Conservation (phyloP, 2,888 invertebrate species). For the Eledona agricola region DNA sequence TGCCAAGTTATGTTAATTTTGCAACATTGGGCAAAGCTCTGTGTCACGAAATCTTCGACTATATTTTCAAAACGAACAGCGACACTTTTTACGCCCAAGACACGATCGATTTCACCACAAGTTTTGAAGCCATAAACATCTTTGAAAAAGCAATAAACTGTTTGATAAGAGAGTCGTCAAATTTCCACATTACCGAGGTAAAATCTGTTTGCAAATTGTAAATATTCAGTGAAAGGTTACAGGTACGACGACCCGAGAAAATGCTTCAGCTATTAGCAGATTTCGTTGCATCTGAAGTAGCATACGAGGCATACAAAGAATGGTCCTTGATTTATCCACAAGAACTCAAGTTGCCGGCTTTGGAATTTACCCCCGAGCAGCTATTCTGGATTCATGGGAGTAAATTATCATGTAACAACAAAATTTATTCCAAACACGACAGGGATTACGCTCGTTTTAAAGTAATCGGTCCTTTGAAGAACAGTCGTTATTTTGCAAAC, state of each 20-base stretch:
- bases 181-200: constrained; percentile 24
- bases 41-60: constrained; percentile 83
- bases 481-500: constrained; percentile 38
- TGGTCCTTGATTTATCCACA: constrained; percentile 73
- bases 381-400: constrained; percentile 58
- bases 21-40: constrained; percentile 86
- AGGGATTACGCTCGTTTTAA: constrained; percentile 29
- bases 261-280: constrained; percentile 83
- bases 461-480: constrained; percentile 37
- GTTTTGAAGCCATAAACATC: constrained; percentile 5
- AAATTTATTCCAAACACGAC: constrained; percentile 25
- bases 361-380: constrained; percentile 70
- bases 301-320: constrained; percentile 79
- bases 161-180: constrained; percentile 22
- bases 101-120: no score
- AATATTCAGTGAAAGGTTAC: no score
- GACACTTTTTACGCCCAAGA: constrained; percentile 2
- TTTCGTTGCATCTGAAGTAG: constrained; percentile 87
- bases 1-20: constrained; percentile 87
- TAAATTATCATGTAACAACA: constrained; percentile 30
- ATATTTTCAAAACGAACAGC: constrained; percentile 67
- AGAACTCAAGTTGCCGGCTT: constrained; percentile 74
- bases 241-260: constrained; percentile 25
- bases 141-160: constrained; percentile 26
- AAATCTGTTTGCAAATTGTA: no score